phyloP scores from a whole-genome alignment of 2,797 vertebrate genomes.

The Valencia hispanica region DNA sequence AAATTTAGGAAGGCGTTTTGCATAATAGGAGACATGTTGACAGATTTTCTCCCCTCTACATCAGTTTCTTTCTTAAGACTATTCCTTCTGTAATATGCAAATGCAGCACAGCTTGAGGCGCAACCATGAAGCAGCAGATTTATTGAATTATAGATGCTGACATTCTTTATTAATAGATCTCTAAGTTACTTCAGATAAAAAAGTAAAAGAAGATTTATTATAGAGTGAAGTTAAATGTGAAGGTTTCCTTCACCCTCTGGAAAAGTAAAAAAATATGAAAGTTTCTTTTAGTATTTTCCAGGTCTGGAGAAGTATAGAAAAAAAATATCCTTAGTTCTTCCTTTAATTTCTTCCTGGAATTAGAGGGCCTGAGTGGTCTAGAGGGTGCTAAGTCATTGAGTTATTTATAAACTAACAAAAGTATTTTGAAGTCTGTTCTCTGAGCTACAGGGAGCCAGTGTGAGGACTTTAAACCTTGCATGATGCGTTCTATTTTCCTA shows the following conservation, averaged over 20 bases:
- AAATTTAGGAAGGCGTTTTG: not conserved
- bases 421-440: too few relatives aligned
- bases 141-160: slow-evolving; percentile 51
- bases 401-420: too few relatives aligned
- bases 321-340: too few relatives aligned
- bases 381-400: too few relatives aligned
- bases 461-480: too few relatives aligned
- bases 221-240: slow-evolving; percentile 7
- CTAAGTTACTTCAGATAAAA: slow-evolving; percentile 18
- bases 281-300: not conserved
- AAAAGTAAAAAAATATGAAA: not conserved
- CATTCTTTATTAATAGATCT: slow-evolving; percentile 42
- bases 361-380: too few relatives aligned
- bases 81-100: slow-evolving; percentile 20
- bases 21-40: slow-evolving; percentile 2
- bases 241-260: not conserved
- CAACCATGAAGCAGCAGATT: slow-evolving; percentile 16
- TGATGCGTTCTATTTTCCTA: too few relatives aligned
- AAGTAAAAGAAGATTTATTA: slow-evolving; percentile 16
- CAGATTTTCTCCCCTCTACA: not conserved
- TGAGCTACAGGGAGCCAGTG: too few relatives aligned
- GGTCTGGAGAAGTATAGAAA: not conserved
- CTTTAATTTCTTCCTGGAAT: too few relatives aligned
- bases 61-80: not conserved
- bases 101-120: slow-evolving; percentile 24